Evolutionary conservation across 2,113 vertebrate species (phyloP).

Genomic region (Pogonocichla stellata): DNA sequence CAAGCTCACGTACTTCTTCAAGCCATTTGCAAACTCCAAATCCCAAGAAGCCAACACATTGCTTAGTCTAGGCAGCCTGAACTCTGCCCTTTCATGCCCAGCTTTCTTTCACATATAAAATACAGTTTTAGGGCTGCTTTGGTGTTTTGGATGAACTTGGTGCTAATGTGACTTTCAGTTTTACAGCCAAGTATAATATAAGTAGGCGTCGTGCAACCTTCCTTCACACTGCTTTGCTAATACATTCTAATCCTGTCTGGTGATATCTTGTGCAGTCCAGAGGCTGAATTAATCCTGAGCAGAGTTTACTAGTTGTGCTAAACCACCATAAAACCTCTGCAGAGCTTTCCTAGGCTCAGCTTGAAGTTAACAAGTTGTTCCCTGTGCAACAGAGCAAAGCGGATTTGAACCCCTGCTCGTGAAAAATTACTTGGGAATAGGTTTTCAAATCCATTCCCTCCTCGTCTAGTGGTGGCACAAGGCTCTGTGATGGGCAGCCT

Average conservation of each 20-base stretch:
- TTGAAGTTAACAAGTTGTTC: neutral
- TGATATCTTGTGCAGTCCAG: neutral
- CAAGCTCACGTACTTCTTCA: neutral
- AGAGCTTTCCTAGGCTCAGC: neutral
- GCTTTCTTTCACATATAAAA: neutral
- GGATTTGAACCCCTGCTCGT: neutral
- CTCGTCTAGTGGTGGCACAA: neutral
- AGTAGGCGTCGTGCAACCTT: neutral
- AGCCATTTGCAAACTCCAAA: neutral
- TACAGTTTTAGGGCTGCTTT: neutral
- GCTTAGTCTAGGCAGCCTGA: neutral
- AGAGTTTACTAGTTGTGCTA: neutral
- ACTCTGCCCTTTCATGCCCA: neutral
- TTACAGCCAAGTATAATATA: conserved; percentile 35
- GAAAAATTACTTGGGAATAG: neutral
- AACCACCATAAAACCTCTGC: neutral
- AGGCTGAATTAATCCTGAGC: neutral
- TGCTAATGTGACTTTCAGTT: neutral
- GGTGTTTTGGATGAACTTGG: conserved; percentile 4
- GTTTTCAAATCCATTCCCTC: neutral
- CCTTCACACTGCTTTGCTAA: neutral
- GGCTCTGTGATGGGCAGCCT: neutral
- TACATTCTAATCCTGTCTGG: neutral
- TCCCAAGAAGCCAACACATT: neutral
- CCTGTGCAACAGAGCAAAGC: neutral